Evolutionary conservation across 2,888 invertebrate species (phyloP), one percentile per base, ranked within the genome.

Genomic region (Drosophila greeni): DNA sequence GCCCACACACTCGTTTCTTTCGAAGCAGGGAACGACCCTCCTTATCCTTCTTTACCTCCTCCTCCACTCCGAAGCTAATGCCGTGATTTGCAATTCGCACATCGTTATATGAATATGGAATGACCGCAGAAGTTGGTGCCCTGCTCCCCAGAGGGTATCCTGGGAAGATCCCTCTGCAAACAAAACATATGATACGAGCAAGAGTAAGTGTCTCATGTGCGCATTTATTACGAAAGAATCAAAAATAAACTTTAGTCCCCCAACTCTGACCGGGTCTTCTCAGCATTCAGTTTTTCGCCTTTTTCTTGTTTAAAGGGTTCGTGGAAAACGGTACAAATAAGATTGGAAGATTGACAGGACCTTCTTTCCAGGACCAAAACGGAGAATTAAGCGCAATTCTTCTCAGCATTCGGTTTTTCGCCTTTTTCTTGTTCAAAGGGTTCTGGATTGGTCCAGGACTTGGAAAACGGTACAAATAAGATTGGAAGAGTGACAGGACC

Each of bases 51-150:
- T n/a, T n/a, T n/a, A n/a, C 3, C 11, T 3, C 24, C n/a, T 9
- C 24, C 9, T 9, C 42, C 1, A 1, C 3, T 4, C 12, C 36
- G 12, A 3, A 36, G 45, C 42, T 45, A 45, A 59, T 18, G 70
- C 78, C 56, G 61, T 70, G 75, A 75, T 83, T 73, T 73, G 58
- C 77, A 70, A 83, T 75, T 81, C 77, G 66, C 84, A 75, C 78
- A 81, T 77, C 73, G 73, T 77, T 71, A 71, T 73, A 71, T 77
- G 73, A 81, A 83, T 81, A 71, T 77, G 45, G 73, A 81, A 68
- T 64, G 57, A 34, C 54, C 56, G 42, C 24, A 24, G n/a, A 23
- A 14, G 14, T 6, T 18, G 18, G 12, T 11, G 7, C 4, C 42
- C 14, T 20, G 4, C 6, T 23, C 40, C 23, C 40, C 40, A 40